phyloP scores from a whole-genome alignment of 2,797 vertebrate genomes.

The Pyrocephalus nanus region DNA sequence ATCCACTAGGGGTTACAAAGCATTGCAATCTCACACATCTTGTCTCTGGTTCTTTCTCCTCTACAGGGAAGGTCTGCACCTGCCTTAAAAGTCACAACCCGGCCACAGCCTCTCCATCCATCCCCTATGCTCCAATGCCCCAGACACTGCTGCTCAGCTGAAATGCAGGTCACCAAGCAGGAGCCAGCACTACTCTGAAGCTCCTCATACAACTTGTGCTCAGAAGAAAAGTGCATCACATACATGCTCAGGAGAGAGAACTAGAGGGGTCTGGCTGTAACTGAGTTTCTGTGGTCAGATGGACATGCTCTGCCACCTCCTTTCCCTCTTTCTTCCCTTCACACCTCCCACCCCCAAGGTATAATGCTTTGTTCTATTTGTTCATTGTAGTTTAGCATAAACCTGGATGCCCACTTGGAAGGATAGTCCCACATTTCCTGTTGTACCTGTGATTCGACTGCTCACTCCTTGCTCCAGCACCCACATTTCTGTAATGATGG shows the following conservation, averaged over 20 bases:
- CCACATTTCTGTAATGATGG: neutral
- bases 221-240: neutral
- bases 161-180: neutral
- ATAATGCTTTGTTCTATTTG: neutral
- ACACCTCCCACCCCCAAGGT: neutral
- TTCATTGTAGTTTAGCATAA: neutral
- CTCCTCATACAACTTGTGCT: neutral
- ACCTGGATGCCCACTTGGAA: neutral
- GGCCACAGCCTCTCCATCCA: neutral
- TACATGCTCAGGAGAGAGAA: neutral
- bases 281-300: neutral
- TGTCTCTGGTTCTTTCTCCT: neutral
- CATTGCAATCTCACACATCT: neutral
- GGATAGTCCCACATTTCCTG: neutral
- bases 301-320: neutral
- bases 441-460: neutral
- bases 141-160: neutral
- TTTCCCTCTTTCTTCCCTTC: neutral
- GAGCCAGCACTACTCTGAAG: neutral
- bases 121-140: fast-evolving
- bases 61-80: neutral
- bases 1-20: neutral
- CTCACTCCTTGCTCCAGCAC: neutral
- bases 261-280: neutral
- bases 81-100: neutral